Conservation (phyloP, 2,113 vertebrate species). For the Psilopsiagon aymara region DNA sequence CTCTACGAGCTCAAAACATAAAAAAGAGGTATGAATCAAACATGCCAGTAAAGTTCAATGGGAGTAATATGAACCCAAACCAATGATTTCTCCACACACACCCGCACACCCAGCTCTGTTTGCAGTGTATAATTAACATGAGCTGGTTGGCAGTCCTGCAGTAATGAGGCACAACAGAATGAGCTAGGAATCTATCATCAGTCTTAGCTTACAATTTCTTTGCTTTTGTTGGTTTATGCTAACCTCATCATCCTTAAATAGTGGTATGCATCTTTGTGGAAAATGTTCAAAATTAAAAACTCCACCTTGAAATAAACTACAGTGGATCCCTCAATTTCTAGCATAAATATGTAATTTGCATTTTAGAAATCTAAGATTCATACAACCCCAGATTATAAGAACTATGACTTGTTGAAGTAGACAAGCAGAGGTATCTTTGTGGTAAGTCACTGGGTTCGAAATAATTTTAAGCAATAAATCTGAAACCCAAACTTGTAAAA, state of each 20-base stretch:
- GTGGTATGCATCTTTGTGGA: neutral
- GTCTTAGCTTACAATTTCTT: neutral
- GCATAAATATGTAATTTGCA: neutral
- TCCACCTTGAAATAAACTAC: neutral
- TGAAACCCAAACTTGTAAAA: neutral
- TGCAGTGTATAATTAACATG: constrained; percentile 19
- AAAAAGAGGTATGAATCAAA: constrained; percentile 12
- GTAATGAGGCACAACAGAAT: neutral
- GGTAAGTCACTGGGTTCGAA: neutral
- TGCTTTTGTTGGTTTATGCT: constrained; percentile 20
- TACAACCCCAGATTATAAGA: neutral
- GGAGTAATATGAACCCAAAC: constrained; percentile 1
- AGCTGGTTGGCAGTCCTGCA: constrained; percentile 14
- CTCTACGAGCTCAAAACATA: neutral
- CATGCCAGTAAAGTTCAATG: neutral
- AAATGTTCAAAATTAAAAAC: neutral
- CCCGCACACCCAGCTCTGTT: neutral
- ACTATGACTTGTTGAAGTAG: neutral
- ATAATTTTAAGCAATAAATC: constrained; percentile 19
- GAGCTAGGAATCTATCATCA: constrained; percentile 29
- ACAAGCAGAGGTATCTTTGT: neutral
- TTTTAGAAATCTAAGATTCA: neutral
- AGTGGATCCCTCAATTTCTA: neutral
- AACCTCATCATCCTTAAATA: neutral
- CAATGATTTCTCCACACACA: neutral